phyloP scores from a whole-genome alignment of 2,888 invertebrate genomes.

The Laspeyria flexula region DNA sequence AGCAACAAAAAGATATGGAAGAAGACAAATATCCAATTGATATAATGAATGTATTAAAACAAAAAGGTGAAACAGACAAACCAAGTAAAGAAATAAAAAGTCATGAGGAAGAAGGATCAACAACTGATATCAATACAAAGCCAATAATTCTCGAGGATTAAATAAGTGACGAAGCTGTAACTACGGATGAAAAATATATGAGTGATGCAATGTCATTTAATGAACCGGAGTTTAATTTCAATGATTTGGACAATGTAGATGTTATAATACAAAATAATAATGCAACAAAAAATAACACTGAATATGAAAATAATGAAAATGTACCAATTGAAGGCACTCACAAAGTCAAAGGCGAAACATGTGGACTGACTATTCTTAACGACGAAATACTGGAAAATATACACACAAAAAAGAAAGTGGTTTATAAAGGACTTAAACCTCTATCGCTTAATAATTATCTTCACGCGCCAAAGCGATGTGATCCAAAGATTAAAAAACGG shows the following conservation, averaged over 20 bases:
- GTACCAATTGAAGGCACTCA: conserved; percentile 11
- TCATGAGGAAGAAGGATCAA: conserved; percentile 14
- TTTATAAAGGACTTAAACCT: conserved; percentile 12
- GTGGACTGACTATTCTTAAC: conserved; percentile 14
- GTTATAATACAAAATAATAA: conserved; percentile 10
- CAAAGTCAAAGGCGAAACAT: conserved; percentile 14
- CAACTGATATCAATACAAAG: conserved; percentile 13
- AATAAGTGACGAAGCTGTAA: conserved; percentile 14
- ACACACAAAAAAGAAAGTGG: conserved; percentile 13
- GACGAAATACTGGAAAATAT: conserved; percentile 13
- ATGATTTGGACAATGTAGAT: conserved; percentile 5
- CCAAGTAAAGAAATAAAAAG: conserved; percentile 11
- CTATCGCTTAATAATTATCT: conserved; percentile 12
- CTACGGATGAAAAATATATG: conserved; percentile 10
- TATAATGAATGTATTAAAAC: too few relatives aligned
- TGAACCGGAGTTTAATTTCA: conserved; percentile 7
- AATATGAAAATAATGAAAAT: conserved; percentile 6
- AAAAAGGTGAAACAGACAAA: conserved; percentile 3
- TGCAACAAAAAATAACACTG: conserved; percentile 11
- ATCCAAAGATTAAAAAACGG: conserved; percentile 10
- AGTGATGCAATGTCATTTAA: conserved; percentile 9
- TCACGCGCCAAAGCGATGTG: conserved; percentile 11
- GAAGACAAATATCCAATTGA: conserved; percentile 3
- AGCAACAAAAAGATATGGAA: conserved; percentile 10
- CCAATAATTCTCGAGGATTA: conserved; percentile 13